Evolutionary conservation across 2,797 vertebrate genomes (phyloP).

Genomic region (Schizothorax lantsangensis): DNA sequence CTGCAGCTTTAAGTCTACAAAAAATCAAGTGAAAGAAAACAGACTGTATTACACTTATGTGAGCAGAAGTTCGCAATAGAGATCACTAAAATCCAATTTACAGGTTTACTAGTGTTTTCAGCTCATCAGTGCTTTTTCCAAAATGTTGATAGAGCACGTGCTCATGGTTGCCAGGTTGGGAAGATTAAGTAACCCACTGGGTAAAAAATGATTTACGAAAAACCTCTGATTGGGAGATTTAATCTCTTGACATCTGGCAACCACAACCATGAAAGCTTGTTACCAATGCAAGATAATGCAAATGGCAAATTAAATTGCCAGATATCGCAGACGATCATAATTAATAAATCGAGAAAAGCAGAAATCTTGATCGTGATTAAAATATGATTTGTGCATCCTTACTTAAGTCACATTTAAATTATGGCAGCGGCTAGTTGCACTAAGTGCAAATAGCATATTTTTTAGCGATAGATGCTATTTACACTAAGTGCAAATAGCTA

Average conservation of each 20-base stretch:
- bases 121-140: neutral
- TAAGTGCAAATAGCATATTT: no score
- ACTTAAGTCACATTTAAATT: neutral
- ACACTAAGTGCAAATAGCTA: no score
- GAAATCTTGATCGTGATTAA: neutral
- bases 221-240: neutral
- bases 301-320: neutral
- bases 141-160: neutral
- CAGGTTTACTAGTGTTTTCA: neutral
- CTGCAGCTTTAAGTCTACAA: neutral
- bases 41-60: neutral
- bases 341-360: neutral
- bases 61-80: neutral
- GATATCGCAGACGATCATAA: neutral
- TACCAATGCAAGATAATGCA: neutral
- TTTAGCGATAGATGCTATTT: no score
- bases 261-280: neutral
- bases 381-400: neutral
- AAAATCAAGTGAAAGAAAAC: neutral
- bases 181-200: neutral
- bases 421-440: no score
- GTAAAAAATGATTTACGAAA: neutral
- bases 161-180: neutral
- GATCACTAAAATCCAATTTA: neutral
- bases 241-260: neutral